Percentiles rank a stretch among this genome's conserved stretches.
Conservation (phyloP, 2,797 vertebrate species). For the Sebastes minor region DNA sequence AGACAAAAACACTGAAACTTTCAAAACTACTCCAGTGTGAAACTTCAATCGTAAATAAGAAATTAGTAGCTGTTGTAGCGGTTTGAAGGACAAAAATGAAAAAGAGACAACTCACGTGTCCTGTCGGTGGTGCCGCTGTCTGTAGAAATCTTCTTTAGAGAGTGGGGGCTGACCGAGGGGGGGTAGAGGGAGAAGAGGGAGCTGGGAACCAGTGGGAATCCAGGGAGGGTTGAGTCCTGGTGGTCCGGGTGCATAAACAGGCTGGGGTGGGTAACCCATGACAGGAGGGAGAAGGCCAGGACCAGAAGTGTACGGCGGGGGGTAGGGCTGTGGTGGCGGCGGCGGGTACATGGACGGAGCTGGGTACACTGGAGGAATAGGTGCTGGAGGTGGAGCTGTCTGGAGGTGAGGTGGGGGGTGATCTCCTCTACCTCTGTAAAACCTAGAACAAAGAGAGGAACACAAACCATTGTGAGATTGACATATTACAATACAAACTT, state of each 20-base stretch:
- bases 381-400: slow-evolving; percentile 46
- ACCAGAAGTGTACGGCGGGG: slow-evolving; percentile 62
- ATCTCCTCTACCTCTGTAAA: slow-evolving; percentile 65
- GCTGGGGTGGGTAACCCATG: slow-evolving; percentile 88
- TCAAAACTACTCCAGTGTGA: background rate
- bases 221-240: slow-evolving; percentile 90
- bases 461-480: background rate
- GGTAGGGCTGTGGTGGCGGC: slow-evolving; percentile 71
- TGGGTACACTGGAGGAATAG: slow-evolving; percentile 66
- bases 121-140: slow-evolving; percentile 92
- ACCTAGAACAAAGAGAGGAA: slow-evolving; percentile 40
- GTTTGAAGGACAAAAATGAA: background rate
- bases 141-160: slow-evolving; percentile 97
- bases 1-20: background rate
- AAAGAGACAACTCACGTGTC: slow-evolving; percentile 88
- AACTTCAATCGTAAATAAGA: background rate
- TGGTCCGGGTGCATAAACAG: slow-evolving; percentile 88
- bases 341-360: slow-evolving; percentile 69
- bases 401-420: slow-evolving; percentile 57
- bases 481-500: background rate
- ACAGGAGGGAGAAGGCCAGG: slow-evolving; percentile 76
- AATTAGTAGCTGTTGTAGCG: background rate
- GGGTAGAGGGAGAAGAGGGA: slow-evolving; percentile 73
- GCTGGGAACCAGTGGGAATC: slow-evolving; percentile 88
- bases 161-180: slow-evolving; percentile 80